A percentile compares a stretch with the other conserved stretches of the same genome.
Evolutionary conservation across 2,113 vertebrate genomes (phyloP).

Genomic region (Rattus rattus): DNA sequence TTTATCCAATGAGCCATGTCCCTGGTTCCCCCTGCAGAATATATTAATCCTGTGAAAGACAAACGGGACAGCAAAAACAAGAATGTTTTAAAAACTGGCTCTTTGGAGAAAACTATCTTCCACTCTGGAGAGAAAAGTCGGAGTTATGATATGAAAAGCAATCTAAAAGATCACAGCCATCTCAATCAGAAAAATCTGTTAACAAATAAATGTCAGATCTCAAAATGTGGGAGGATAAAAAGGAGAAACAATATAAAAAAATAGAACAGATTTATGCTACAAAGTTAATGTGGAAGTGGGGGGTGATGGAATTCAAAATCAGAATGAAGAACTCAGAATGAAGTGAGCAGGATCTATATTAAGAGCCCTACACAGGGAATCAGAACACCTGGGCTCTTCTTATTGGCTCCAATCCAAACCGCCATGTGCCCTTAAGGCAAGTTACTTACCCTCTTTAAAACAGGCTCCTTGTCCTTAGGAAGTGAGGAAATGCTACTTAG

Average conservation of each 20-base stretch:
- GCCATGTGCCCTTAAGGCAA: constrained; percentile 70
- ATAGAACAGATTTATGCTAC: constrained; percentile 14
- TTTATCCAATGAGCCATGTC: neutral
- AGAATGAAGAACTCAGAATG: neutral
- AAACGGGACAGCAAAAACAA: neutral
- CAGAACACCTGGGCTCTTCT: constrained; percentile 12
- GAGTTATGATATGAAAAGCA: constrained; percentile 19
- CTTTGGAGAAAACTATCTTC: neutral
- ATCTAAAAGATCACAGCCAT: neutral
- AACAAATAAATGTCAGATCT: constrained; percentile 44
- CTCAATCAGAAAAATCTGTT: constrained; percentile 53
- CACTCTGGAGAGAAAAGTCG: constrained; percentile 58
- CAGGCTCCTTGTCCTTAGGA: neutral
- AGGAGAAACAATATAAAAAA: neutral
- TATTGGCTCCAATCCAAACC: constrained; percentile 53
- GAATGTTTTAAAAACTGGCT: neutral
- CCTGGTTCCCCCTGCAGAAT: neutral
- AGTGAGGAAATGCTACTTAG: neutral
- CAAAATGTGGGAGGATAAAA: neutral
- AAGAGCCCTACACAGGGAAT: neutral
- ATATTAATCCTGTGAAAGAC: constrained; percentile 47
- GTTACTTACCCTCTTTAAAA: constrained; percentile 52
- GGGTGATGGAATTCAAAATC: constrained; percentile 34
- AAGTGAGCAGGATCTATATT: neutral
- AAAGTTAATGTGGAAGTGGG: neutral